phyloP scores from a whole-genome alignment of 2,113 vertebrate species.

The Sebastes schlegelii region DNA sequence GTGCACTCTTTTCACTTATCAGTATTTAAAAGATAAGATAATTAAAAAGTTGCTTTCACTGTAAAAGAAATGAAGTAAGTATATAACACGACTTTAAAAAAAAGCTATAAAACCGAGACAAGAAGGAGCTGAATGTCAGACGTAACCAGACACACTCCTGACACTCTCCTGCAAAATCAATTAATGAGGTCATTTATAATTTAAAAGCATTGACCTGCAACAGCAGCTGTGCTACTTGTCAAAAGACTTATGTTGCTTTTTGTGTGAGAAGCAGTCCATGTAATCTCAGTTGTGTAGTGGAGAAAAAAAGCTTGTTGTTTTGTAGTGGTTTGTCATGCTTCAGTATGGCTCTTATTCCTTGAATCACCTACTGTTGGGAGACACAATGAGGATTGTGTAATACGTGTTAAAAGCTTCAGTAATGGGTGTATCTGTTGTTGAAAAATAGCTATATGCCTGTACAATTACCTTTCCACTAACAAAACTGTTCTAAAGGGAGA shows the following conservation, averaged over 20 bases:
- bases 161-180: conserved; percentile 69
- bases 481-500: background rate
- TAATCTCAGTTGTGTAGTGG: background rate
- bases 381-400: too few relatives aligned
- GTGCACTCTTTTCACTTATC: too few relatives aligned
- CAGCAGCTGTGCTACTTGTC: conserved; percentile 58
- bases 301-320: background rate
- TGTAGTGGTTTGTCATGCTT: too few relatives aligned
- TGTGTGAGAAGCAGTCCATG: conserved; percentile 28
- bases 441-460: too few relatives aligned
- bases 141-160: conserved; percentile 73
- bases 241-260: conserved; percentile 32
- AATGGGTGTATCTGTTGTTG: too few relatives aligned
- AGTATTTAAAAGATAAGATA: background rate
- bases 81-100: background rate
- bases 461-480: too few relatives aligned
- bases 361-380: too few relatives aligned
- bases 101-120: background rate
- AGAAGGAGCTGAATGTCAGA: conserved; percentile 38
- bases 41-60: background rate
- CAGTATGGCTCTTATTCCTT: too few relatives aligned
- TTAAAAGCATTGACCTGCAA: conserved; percentile 70
- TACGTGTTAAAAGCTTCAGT: too few relatives aligned
- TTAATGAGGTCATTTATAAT: conserved; percentile 82
- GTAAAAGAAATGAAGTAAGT: background rate